Base-by-base conservation (phyloP, 2,888 invertebrate species). In the Drosophila testacea region DNA sequence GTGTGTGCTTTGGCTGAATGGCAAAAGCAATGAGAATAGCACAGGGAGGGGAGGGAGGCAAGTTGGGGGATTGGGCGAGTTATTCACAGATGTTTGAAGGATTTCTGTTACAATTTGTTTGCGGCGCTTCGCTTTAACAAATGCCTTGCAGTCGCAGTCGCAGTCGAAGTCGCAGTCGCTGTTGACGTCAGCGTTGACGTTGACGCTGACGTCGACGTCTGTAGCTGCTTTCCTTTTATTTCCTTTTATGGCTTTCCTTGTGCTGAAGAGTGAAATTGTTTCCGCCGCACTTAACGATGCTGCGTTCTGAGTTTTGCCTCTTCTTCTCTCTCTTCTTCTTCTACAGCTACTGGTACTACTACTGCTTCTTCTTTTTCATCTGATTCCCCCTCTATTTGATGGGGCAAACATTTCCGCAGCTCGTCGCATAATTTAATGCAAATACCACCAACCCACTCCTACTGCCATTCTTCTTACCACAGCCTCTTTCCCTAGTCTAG, bases 391-490 rank as follows among this genome's bases (percentile, higher is more conserved):
- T 9, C 73, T 22, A 71, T 80, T 85, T 88, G 81, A 83, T 83
- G 83, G 83, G 83, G 83, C 86, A 88, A 88, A 88, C 88, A 86
- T 88, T 86, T 88, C 83, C 83, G 83, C 70, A 75, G 83, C 78
- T 88, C 88, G 88, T 86, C 88, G 83, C 86, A 83, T 88, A 83
- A 83, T 83, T 83, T 88, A 83, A 83, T 83, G 83, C 83, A 88
- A 83, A 83, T 83, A 85, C 78, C 61, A 50, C 34, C 36, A 28
- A 6, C 32, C 32, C 32, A 16, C 16, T 6, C 7, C 32, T 6
- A 9, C 16, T 16, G 44, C 4, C 38, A 11, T 6, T 22, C 11
- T 22, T 1, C 7, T 22, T 41, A 22, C 7, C 66, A 30, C n/a
- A 22, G n/a, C 34, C 36, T 30, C 22, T 4, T 11, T 13, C 22